Base-by-base conservation (phyloP, 2,113 vertebrate genomes). In the Hoplias malabaricus region DNA sequence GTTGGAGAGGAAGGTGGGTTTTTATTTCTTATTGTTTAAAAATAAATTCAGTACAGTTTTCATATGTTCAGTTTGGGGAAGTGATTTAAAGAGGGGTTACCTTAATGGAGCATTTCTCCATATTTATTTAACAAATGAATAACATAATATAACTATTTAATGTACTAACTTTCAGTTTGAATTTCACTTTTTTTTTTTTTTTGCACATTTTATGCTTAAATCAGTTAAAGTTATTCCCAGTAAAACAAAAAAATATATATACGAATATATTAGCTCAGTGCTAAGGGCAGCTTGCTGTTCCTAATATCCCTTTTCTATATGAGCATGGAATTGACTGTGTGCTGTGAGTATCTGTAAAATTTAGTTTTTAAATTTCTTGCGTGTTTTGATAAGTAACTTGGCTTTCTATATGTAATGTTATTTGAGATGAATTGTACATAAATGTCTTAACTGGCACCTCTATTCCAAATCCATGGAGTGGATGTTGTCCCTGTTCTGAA, bases 111-210 rank as follows among this genome's bases (percentile, higher is more conserved):
- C 27, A 34, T 43, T n/a, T 33, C n/a, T 34, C 40, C 14, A 23
- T 73, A 75, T 65, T 75, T 75, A 75, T 75, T 75, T 65, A 12
- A 33, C 21, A 48, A 25, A 56, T 71, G 5, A 34, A 57, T 33
- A 13, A 5, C 42, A 1, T 38, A 53, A 73, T 62, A 62, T 62
- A 63, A 63, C 31, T 63, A 63, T 63, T 63, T 63, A 63, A 63
- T 63, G 4, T 63, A 63, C 59, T 63, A 63, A 63, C 59, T 63
- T 36, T 61, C 29, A 61, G 34, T 61, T 63, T 63, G 31, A 63
- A 34, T 63, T 36, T 63, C 19, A 2, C 7, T 27, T 1, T 29
- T 29, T 61, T 61, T 61, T 19, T 61, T 12, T 61, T 14, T 56
- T 31, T 43, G 70, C 53, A 73, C 36, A 61, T 21, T 59, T 46